These are phyloP conservation scores for Rotaria sp. DNA, from an alignment of 2,888 invertebrate genomes.

Conservation along the genomic window DNA sequence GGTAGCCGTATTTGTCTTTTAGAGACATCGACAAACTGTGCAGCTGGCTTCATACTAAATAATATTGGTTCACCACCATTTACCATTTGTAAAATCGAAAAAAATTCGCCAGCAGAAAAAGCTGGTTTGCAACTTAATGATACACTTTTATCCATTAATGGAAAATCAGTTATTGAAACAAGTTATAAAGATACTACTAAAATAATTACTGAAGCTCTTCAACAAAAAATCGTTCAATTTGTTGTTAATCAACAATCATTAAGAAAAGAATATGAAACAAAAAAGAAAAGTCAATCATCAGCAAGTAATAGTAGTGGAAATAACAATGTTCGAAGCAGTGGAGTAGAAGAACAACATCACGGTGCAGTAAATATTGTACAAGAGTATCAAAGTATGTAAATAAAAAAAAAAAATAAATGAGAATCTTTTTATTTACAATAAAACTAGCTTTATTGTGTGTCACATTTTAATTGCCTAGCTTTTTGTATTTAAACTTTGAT, in stretches of 20 bases:
- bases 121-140: slow-evolving; percentile 19
- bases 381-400: neutral
- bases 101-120: neutral
- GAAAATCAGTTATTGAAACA: neutral
- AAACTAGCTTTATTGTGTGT: no score
- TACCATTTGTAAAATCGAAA: neutral
- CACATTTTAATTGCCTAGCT: no score
- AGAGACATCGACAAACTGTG: neutral
- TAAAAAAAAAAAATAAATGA: neutral
- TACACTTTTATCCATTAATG: neutral
- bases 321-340: neutral
- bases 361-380: neutral
- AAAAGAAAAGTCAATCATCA: neutral
- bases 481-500: no score
- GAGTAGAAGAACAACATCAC: neutral
- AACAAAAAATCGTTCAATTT: neutral
- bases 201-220: neutral
- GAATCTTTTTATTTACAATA: no score
- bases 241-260: neutral
- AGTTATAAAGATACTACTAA: neutral
- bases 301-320: neutral
- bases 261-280: neutral
- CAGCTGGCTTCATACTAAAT: neutral
- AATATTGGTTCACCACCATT: neutral
- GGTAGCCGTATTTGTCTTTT: neutral